phyloP scores from a whole-genome alignment of 2,797 vertebrate genomes.

The Galaxias olidus region DNA sequence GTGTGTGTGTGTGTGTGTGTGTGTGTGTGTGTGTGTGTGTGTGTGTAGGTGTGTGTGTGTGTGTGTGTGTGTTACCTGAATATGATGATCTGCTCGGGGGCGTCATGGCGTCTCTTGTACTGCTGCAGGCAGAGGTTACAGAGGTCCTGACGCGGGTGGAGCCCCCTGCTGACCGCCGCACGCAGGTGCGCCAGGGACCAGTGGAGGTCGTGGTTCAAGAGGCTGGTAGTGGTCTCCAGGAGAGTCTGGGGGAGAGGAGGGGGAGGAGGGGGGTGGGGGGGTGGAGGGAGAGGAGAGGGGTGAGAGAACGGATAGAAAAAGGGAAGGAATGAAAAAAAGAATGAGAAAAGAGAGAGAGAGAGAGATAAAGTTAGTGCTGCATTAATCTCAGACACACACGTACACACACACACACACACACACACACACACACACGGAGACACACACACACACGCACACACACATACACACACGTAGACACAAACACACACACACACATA shows the following conservation, averaged over 20 bases:
- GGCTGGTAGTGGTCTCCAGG: slow-evolving; percentile 92
- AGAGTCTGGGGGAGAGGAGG: slow-evolving; percentile 78
- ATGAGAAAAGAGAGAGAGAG: too few relatives aligned
- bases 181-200: slow-evolving; percentile 94
- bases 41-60: not conserved
- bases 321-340: not conserved
- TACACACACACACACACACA: not conserved
- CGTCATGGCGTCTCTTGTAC: slow-evolving; percentile 90
- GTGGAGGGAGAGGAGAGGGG: not conserved
- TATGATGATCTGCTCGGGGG: slow-evolving; percentile 88
- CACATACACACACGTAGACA: not conserved
- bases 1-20: not conserved
- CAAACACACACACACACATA: not conserved
- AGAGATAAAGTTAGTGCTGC: not conserved
- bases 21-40: not conserved
- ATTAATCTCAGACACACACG: not conserved
- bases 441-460: not conserved
- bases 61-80: slow-evolving; percentile 81
- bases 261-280: not conserved
- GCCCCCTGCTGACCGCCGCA: slow-evolving; percentile 85
- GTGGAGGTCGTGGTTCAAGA: slow-evolving; percentile 94
- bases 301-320: not conserved
- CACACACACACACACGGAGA: not conserved
- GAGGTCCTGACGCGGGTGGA: slow-evolving; percentile 92
- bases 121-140: slow-evolving; percentile 95